Base-by-base conservation (phyloP, 2,113 vertebrate species). In the Chaenogobius annularis region DNA sequence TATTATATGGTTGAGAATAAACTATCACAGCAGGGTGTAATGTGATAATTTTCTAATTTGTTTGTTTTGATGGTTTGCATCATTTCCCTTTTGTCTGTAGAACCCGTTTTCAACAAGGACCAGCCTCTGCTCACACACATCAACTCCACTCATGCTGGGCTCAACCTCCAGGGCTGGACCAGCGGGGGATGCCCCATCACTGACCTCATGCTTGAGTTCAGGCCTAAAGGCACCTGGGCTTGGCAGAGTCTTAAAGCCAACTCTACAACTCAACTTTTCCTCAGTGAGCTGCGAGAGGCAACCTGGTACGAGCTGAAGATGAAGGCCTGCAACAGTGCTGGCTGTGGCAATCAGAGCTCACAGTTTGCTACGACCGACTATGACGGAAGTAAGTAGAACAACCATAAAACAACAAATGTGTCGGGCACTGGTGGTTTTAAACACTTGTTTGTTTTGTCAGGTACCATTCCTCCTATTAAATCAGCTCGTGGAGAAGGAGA, bases 291-390 rank as follows among this genome's bases (percentile, higher is more conserved):
- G 80, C 95, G 95, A 0, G 98, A 98, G 90, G 97, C 97, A 80
- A 98, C 97, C 0, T 99, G 98, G 98, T 99, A 98, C 0, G 97
- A 98, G 90, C 95, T 98, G 15, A 97, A 97, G 87, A 98, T 98
- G 96, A 94, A 96, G 85, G 97, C 96, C 5, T 98, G 97, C 88
- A 99, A 99, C 94, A 98, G 96, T 0, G 97, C 97, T 0, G 97
- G 97, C 75, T 99, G 97, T 12, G 96, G 96, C 74, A 98, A 99
- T 47, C 96, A 98, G 93, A 97, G 91, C 3, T 68, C 95, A 1
- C 96, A 98, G 93, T 99, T 99, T 2, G 96, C 98, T 85, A 99
- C 98, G 1, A 92, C 98, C 76, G 97, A 98, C 92, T 98, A 98
- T 0, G 98, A 99, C 0, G 98, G 97, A 83, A 99, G 98, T 99